phyloP scores from a whole-genome alignment of 1,140 invertebrate genomes.

The Bombyx mandarina region DNA sequence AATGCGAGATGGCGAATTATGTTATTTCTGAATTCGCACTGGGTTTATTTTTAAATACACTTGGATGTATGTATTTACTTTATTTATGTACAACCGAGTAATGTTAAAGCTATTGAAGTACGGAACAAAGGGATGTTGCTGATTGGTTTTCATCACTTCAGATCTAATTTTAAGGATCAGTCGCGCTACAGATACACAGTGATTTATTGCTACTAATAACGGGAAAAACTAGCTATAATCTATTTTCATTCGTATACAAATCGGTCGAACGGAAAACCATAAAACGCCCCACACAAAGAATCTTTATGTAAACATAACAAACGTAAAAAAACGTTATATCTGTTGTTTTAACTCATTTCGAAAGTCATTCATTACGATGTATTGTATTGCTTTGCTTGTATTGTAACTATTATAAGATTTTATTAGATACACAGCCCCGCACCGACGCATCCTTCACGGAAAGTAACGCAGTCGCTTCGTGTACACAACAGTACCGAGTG shows the following conservation, averaged over 20 bases:
- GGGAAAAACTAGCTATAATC: constrained; percentile 68
- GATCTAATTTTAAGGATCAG: constrained; percentile 56
- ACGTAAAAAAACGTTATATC: constrained; percentile 66
- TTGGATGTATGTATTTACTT: no score
- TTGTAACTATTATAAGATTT: constrained; percentile 50
- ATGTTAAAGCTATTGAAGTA: neutral
- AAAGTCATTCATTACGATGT: constrained; percentile 59
- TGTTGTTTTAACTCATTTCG: constrained; percentile 69
- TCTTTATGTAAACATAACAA: constrained; percentile 70
- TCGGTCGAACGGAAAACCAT: constrained; percentile 69
- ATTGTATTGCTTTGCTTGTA: constrained; percentile 39
- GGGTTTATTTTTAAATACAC: no score
- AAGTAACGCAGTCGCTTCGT: neutral
- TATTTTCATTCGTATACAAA: constrained; percentile 69
- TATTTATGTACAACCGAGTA: neutral
- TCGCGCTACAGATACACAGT: constrained; percentile 54
- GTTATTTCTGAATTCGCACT: no score
- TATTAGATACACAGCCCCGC: constrained; percentile 18
- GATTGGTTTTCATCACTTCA: constrained; percentile 34
- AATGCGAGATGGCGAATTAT: no score
- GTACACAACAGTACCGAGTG: constrained; percentile 6
- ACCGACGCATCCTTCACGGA: constrained; percentile 8
- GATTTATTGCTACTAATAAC: constrained; percentile 68
- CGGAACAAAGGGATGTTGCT: no score
- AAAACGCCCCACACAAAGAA: constrained; percentile 70